Base-by-base conservation (phyloP, 2,888 invertebrate genomes). In the Aleiodes testaceus region DNA sequence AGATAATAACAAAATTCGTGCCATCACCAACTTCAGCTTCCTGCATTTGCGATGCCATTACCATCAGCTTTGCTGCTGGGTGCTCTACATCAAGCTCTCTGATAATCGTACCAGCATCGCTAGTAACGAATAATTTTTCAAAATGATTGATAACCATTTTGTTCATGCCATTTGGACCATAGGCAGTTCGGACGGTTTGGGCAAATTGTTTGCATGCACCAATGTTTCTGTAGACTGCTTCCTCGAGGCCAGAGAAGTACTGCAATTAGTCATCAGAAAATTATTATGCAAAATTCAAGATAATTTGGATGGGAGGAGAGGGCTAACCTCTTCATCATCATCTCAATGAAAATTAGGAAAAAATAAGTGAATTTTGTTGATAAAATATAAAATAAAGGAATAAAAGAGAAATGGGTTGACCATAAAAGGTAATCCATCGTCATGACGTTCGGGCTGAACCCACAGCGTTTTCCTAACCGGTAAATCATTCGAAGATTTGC, bases 91-190 rank as follows among this genome's bases (percentile, higher is more conserved):
- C 97, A 52, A 98, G 88, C 87, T 98, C 97, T 76, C 95, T 92
- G 80, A 99, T 95, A 75, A 99, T 99, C 0, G 99, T 99, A 0
- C 97, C 99, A 20, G 99, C 99, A 90, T 99, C 99, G 87, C 97
- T 99, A 0, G 99, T 99, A 3, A 99, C 96, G 89, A 99, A 99
- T 80, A 99, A 93, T 85, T 99, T 99, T 84, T 98, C 98, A 78
- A 99, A 91, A 87, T 99, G 98, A 89, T 99, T 99, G 72, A 99
- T 99, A 20, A 99, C 94, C 96, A 99, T 98, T 90, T 99, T 99
- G 88, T 99, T 99, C 96, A 95, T 95, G 79, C 99, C 99, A 89
- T 97, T 97, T 7, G 99, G 99, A 0, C 99, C 99, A 88, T 97
- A 99, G 1, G 98, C 96, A 20, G 98, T 96, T 76, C 95, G 92